These are phyloP conservation scores for Drosophila paranaensis DNA, from an alignment of 2,888 invertebrate species.

Conservation along the genomic window DNA sequence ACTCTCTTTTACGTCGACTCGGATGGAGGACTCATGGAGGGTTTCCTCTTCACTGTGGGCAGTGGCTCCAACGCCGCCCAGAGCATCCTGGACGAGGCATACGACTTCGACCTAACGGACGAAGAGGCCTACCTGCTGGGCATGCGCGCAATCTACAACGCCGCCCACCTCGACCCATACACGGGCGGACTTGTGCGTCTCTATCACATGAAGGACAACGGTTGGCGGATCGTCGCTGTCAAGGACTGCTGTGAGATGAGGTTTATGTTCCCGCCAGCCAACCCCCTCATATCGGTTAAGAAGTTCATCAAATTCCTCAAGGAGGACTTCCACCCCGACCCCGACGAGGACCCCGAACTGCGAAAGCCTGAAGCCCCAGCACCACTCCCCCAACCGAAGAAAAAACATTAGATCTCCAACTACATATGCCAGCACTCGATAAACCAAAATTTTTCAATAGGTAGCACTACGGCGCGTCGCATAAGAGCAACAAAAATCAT, in stretches of 20 bases:
- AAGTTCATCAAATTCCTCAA: background rate
- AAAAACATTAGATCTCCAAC: background rate
- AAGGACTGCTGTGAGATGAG: conserved; percentile 93
- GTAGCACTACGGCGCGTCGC: too few species aligned
- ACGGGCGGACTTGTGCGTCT: conserved; percentile 98
- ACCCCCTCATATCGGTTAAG: fast-evolving
- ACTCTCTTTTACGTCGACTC: conserved; percentile 98
- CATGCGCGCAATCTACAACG: conserved; percentile 97
- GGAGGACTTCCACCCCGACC: background rate
- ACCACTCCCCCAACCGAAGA: background rate
- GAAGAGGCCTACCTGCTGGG: conserved; percentile 96
- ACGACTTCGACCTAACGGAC: conserved; percentile 93
- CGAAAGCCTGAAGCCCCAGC: too few species aligned
- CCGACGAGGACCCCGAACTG: background rate
- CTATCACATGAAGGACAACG: conserved; percentile 94
- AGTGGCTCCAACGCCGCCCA: conserved; percentile 98
- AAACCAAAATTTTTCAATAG: background rate
- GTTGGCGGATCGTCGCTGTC: conserved; percentile 96
- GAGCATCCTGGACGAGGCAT: conserved; percentile 96
- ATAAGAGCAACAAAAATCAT: too few species aligned
- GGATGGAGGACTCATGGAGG: conserved; percentile 95
- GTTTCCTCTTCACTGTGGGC: conserved; percentile 97
- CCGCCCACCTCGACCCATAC: conserved; percentile 97
- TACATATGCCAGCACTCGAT: background rate
- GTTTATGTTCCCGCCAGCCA: background rate